Base-by-base conservation (phyloP, 2,113 vertebrate genomes). In the Boulengeromyrus knoepffleri region DNA sequence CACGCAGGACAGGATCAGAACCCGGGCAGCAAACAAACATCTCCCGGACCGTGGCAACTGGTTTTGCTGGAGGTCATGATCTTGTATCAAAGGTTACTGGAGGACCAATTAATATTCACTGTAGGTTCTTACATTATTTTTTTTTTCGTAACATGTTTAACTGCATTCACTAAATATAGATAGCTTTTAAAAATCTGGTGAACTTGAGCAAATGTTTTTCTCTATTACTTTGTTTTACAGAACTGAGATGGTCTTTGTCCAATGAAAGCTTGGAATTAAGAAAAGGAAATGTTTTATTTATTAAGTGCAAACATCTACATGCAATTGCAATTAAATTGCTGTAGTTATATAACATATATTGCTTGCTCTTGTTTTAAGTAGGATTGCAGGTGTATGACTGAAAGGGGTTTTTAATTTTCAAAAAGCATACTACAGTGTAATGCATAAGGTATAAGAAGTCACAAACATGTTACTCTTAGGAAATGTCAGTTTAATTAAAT, bases 281-380 rank as follows among this genome's bases (percentile, higher is more conserved):
- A 85, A 21, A 46, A n/a, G 1, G 10, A 85, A 9, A 47, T 85
- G 80, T 85, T 85, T 45, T 15, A 85, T 85, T 85, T 85, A 19
- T 45, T 70, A 42, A 80, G 36, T 80, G 24, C 45, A 85, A 47
- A 47, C 24, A 45, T 85, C 9, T 47, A 47, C 45, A 85, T 85
- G 39, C 45, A 45, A 85, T 47, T 85, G 39, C 85, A 87, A 36
- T 52, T 87, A 87, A 87, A 87, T 31, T 56, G 13, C 85, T 87
- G 27, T 36, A 36, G 17, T 87, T 87, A 87, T 36, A 39, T 56
- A 87, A 53, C 31, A 87, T 36, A 2, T 21, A 53, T 56, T 39
- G 24, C 47, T 56, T 87, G 45, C 13, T 9, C 21, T 17, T 49
- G 10, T 86, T 27, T 45, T 47, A 10, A 87, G 50, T 0, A 36